Evolutionary conservation across 2,888 invertebrate species (phyloP).

Genomic region (Drosophila merina): DNA sequence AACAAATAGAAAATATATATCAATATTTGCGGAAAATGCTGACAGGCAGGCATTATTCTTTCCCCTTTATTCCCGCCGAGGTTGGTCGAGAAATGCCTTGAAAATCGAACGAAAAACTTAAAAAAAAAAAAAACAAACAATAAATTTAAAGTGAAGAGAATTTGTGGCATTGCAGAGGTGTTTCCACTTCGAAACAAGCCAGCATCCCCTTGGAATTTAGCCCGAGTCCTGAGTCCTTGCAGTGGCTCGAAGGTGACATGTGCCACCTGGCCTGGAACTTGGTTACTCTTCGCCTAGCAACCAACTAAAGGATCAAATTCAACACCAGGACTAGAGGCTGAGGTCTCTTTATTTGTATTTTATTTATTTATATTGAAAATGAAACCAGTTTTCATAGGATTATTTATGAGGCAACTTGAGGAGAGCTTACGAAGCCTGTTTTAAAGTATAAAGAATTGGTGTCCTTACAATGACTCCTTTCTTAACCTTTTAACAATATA

Average conservation of each 20-base stretch:
- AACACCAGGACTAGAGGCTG: constrained; percentile 26
- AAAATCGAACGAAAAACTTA: constrained; percentile 1
- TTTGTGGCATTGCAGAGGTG: constrained; percentile 8
- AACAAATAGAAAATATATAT: constrained; percentile 44
- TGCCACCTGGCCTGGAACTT: neutral
- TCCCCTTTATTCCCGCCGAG: constrained; percentile 35
- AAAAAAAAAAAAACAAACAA: constrained; percentile 10
- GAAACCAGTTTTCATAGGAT: neutral
- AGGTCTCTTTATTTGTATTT: neutral
- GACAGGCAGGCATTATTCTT: constrained; percentile 41
- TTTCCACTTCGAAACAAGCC: neutral
- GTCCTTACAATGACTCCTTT: constrained; percentile 1
- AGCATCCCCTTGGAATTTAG: constrained; percentile 30
- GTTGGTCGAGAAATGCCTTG: constrained; percentile 31
- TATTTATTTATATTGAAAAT: neutral
- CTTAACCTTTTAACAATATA: constrained; percentile 1
- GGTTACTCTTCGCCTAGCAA: constrained; percentile 39
- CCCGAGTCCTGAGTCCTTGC: constrained; percentile 12
- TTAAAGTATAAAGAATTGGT: neutral
- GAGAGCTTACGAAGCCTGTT: neutral
- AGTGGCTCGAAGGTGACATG: constrained; percentile 13
- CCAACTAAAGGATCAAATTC: constrained; percentile 50
- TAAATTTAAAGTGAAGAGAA: constrained; percentile 2
- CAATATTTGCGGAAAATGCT: constrained; percentile 58
- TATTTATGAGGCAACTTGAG: neutral